These are phyloP conservation scores for Stigmatopora nigra DNA, from an alignment of 2,113 vertebrate genomes.

Conservation along the genomic window DNA sequence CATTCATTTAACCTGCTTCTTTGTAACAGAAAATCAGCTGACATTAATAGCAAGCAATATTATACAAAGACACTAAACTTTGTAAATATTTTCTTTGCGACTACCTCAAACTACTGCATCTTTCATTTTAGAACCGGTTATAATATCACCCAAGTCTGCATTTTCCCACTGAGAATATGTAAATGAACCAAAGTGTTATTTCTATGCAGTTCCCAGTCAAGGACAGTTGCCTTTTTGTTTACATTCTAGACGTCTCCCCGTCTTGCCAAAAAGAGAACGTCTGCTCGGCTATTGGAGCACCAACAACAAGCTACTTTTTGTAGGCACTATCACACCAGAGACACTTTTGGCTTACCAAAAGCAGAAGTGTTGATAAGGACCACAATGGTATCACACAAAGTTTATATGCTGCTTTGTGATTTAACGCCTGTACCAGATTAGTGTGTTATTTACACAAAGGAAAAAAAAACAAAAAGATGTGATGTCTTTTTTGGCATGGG, in stretches of 20 bases:
- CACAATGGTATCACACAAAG: constrained; percentile 46
- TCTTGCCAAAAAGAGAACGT: constrained; percentile 36
- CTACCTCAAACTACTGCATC: not conserved
- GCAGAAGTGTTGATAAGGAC: constrained; percentile 45
- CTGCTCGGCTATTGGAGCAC: constrained; percentile 27
- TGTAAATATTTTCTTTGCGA: not conserved
- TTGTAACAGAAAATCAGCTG: no score
- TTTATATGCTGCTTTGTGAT: not conserved
- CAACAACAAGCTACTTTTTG: constrained; percentile 34
- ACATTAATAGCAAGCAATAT: no score
- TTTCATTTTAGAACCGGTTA: constrained; percentile 11
- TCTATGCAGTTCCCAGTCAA: constrained; percentile 23
- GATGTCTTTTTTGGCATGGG: not conserved
- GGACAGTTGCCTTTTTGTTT: constrained; percentile 40
- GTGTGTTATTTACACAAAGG: no score
- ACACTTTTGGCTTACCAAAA: constrained; percentile 31
- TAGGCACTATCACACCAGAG: constrained; percentile 40
- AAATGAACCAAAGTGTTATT: constrained; percentile 22
- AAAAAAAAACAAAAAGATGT: no score
- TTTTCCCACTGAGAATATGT: constrained; percentile 13
- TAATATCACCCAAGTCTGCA: constrained; percentile 6
- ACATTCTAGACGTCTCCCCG: constrained; percentile 35
- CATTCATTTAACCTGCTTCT: not conserved
- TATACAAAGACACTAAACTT: no score
- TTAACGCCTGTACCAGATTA: no score